Evolutionary conservation across 2,888 invertebrate genomes (phyloP).

Genomic region (Scaptomyza cyrtandrae): DNA sequence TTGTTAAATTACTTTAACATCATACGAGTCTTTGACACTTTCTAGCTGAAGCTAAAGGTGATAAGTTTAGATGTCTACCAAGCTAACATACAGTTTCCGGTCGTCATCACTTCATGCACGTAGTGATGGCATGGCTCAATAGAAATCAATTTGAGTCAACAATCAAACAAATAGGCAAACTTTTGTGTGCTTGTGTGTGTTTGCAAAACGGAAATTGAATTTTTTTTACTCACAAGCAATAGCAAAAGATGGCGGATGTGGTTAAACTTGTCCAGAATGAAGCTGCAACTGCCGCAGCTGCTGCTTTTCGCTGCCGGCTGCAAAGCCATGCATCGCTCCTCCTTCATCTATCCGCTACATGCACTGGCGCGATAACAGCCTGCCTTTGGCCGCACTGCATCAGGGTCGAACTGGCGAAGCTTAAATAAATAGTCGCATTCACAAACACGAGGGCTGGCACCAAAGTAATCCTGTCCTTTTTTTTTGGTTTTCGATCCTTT

Average conservation of each 20-base stretch:
- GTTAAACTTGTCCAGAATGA: background rate
- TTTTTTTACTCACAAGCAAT: slow-evolving; percentile 11
- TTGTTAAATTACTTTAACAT: background rate
- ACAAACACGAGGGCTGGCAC: slow-evolving; percentile 13
- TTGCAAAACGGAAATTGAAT: slow-evolving; percentile 48
- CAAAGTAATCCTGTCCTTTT: background rate
- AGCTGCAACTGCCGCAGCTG: slow-evolving; percentile 24
- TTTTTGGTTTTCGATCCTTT: no score
- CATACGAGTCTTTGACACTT: background rate
- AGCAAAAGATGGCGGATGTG: slow-evolving; percentile 1
- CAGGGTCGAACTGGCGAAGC: slow-evolving; percentile 5
- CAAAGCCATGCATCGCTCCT: no score
- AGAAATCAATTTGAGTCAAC: slow-evolving; percentile 37
- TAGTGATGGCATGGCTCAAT: background rate
- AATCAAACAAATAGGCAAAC: slow-evolving; percentile 4
- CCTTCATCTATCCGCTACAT: background rate
- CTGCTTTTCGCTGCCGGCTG: slow-evolving; percentile 19
- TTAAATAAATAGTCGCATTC: slow-evolving; percentile 23
- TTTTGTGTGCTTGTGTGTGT: slow-evolving; percentile 8
- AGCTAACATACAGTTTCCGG: slow-evolving; percentile 4
- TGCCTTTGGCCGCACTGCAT: slow-evolving; percentile 3
- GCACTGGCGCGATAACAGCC: no score
- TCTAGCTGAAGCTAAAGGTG: background rate
- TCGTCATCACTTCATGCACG: background rate
- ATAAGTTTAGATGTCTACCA: background rate